These are phyloP conservation scores for Enchytraeus crypticus DNA, from an alignment of 2,888 invertebrate genomes.

Conservation along the genomic window DNA sequence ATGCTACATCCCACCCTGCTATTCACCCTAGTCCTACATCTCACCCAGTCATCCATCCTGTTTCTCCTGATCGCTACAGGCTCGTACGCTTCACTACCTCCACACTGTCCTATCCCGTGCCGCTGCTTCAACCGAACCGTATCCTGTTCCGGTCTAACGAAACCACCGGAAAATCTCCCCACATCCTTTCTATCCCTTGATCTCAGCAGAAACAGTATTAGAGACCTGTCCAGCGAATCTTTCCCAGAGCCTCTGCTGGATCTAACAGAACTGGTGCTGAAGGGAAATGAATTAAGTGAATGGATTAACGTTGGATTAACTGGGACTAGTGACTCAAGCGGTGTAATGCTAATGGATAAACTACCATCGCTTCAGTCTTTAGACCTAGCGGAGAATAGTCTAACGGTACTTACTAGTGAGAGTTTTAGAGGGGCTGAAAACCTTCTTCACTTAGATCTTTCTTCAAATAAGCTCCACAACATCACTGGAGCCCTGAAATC, in stretches of 20 bases:
- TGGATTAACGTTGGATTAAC: too few species aligned
- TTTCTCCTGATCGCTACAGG: too few species aligned
- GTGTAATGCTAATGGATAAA: too few species aligned
- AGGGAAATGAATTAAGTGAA: too few species aligned
- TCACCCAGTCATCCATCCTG: too few species aligned
- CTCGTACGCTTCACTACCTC: not conserved
- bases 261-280: too few species aligned
- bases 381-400: conserved; percentile 14
- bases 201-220: conserved; percentile 15
- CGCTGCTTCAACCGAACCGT: not conserved
- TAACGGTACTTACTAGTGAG: conserved; percentile 5
- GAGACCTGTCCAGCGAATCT: too few species aligned
- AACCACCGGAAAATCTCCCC: not conserved
- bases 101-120: not conserved
- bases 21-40: too few species aligned
- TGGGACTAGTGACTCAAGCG: too few species aligned
- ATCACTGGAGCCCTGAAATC: conserved; percentile 19
- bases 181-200: conserved; percentile 16
- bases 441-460: conserved; percentile 17
- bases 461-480: conserved; percentile 10
- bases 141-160: not conserved
- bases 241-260: too few species aligned
- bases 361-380: conserved; percentile 22
- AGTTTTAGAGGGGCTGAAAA: conserved; percentile 7
- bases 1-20: too few species aligned